A percentile compares a stretch with the other conserved stretches of the same genome.
These are phyloP conservation scores for Papilio machaon DNA, from an alignment of 1,140 invertebrate genomes.

Conservation along the genomic window DNA sequence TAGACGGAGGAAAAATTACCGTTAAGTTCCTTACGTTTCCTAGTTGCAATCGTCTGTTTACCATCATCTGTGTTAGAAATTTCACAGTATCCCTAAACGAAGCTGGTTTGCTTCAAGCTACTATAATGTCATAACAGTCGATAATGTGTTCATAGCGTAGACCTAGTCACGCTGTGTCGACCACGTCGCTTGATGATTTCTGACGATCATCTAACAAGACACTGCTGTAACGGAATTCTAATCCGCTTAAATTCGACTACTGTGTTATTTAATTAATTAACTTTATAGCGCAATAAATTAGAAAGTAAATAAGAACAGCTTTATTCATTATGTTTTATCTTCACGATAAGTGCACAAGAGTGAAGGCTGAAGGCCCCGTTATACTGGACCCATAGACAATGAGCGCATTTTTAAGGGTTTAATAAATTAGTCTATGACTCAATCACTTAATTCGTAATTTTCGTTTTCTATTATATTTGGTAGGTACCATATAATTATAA, in stretches of 20 bases:
- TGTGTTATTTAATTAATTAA: not conserved
- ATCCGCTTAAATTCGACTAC: conserved; percentile 9
- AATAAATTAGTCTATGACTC: no score
- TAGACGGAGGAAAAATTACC: no score
- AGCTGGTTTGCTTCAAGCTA: not conserved
- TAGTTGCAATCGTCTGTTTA: not conserved
- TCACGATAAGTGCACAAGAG: no score
- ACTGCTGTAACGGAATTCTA: conserved; percentile 7
- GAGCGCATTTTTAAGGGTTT: no score
- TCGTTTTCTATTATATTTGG: no score
- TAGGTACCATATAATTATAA: not conserved
- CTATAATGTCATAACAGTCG: not conserved
- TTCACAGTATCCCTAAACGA: not conserved
- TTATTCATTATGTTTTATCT: not conserved
- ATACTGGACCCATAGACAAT: no score
- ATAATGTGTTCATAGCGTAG: not conserved
- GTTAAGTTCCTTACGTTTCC: no score
- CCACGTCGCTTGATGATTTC: conserved; percentile 45
- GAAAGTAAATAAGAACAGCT: not conserved
- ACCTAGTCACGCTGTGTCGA: not conserved
- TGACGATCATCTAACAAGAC: conserved; percentile 38
- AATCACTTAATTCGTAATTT: no score
- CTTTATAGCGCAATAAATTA: not conserved
- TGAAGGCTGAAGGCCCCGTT: no score
- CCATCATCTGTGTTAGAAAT: not conserved